A percentile compares a stretch with the other conserved stretches of the same genome.
Evolutionary conservation across 1,140 invertebrate species (phyloP).

Genomic region (Copidosoma floridanum): DNA sequence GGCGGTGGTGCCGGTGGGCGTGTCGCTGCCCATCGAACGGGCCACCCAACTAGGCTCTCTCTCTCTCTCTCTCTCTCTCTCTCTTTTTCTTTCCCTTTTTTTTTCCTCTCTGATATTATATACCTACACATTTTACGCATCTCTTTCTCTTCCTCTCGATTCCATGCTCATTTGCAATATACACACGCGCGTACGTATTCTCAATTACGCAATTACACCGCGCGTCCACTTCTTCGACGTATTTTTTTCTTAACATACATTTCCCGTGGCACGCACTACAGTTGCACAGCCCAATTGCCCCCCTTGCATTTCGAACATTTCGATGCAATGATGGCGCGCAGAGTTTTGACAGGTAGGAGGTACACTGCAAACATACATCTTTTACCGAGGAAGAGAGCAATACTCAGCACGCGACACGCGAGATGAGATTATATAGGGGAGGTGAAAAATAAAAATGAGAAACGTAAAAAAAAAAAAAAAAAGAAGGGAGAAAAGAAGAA

Average conservation of each 20-base stretch:
- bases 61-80: not conserved
- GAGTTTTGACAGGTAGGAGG: constrained; percentile 10
- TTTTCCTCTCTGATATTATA: too few relatives aligned
- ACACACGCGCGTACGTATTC: too few relatives aligned
- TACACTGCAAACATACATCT: not conserved
- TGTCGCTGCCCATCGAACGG: constrained; percentile 16
- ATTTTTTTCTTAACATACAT: not conserved
- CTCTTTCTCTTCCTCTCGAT: not conserved
- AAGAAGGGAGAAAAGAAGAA: not conserved
- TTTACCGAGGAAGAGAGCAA: too few relatives aligned
- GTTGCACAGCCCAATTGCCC: not conserved
- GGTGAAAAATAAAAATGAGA: too few relatives aligned
- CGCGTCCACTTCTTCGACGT: constrained; percentile 3
- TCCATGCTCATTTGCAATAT: too few relatives aligned
- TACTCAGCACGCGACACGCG: too few relatives aligned
- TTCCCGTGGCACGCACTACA: not conserved
- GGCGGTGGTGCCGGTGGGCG: constrained; percentile 13
- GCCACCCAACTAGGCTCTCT: constrained; percentile 20
- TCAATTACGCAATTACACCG: constrained; percentile 27
- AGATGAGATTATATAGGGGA: too few relatives aligned
- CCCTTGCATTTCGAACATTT: too few relatives aligned
- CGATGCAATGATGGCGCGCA: too few relatives aligned
- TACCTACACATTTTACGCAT: too few relatives aligned
- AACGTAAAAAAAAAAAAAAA: not conserved
- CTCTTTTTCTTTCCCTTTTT: too few relatives aligned